phyloP scores from a whole-genome alignment of 2,797 vertebrate species.

The Nyctalus aviator region DNA sequence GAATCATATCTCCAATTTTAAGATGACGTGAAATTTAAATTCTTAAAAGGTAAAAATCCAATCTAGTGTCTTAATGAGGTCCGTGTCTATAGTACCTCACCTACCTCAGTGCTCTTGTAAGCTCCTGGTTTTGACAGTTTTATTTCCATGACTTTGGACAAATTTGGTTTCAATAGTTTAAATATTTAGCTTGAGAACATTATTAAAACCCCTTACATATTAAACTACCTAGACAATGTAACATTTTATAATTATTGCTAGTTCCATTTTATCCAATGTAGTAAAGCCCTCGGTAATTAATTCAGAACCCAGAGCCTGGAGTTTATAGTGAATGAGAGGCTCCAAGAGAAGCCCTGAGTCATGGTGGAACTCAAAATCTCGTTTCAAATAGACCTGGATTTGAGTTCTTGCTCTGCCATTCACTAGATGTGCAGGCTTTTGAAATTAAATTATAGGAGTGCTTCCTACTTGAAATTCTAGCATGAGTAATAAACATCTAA shows the following conservation, averaged over 20 bases:
- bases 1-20: neutral
- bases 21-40: slow-evolving; percentile 19
- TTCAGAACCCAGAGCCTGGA: neutral
- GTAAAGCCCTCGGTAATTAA: neutral
- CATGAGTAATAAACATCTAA: slow-evolving; percentile 5
- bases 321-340: slow-evolving; percentile 5
- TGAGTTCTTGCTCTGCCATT: slow-evolving; percentile 1
- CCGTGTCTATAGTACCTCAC: neutral
- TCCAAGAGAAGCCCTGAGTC: neutral
- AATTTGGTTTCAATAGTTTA: slow-evolving; percentile 23
- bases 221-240: neutral
- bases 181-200: slow-evolving; percentile 31
- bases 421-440: neutral
- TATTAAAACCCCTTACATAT: slow-evolving; percentile 4
- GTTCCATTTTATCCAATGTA: neutral
- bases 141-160: slow-evolving; percentile 26
- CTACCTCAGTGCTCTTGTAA: neutral
- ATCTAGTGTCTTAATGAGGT: neutral
- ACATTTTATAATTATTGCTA: neutral
- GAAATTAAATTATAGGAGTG: slow-evolving; percentile 1
- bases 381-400: neutral
- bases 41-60: slow-evolving; percentile 5
- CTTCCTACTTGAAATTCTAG: slow-evolving; percentile 42
- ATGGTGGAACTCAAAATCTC: neutral
- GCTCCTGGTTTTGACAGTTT: slow-evolving; percentile 15